Conservation (phyloP, 2,888 invertebrate species). For the Ariolimax columbianus region DNA sequence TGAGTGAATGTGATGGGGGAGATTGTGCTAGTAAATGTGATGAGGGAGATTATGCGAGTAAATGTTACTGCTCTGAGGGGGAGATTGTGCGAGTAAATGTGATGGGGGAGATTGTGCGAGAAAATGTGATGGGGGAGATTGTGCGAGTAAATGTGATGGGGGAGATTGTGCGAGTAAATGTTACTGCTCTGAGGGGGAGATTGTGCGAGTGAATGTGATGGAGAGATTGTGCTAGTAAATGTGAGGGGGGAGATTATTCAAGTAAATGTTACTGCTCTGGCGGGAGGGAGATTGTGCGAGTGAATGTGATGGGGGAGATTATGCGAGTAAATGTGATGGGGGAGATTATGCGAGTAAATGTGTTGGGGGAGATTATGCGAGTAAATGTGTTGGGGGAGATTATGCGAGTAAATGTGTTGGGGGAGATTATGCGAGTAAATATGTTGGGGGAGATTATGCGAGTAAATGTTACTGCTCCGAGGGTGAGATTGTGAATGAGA, state of each 20-base stretch:
- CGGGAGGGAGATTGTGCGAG: too few relatives aligned
- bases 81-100: too few relatives aligned
- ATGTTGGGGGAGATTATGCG: background rate
- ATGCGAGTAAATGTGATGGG: background rate
- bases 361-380: background rate
- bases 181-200: too few relatives aligned
- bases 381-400: background rate
- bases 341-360: background rate
- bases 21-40: background rate
- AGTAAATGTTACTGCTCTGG: too few relatives aligned
- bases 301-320: background rate
- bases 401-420: background rate
- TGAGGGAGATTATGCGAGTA: conserved; percentile 21
- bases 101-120: too few relatives aligned
- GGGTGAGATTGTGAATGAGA: too few relatives aligned
- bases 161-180: too few relatives aligned
- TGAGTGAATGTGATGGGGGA: background rate
- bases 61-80: too few relatives aligned
- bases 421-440: background rate
- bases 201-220: too few relatives aligned
- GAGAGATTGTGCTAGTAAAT: background rate
- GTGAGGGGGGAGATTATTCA: background rate
- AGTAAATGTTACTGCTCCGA: too few relatives aligned
- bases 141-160: too few relatives aligned
- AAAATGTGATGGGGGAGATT: too few relatives aligned